A percentile compares a stretch with the other conserved stretches of the same genome.
These are phyloP conservation scores for Galaxias olidus DNA, from an alignment of 2,797 vertebrate species.

Conservation along the genomic window DNA sequence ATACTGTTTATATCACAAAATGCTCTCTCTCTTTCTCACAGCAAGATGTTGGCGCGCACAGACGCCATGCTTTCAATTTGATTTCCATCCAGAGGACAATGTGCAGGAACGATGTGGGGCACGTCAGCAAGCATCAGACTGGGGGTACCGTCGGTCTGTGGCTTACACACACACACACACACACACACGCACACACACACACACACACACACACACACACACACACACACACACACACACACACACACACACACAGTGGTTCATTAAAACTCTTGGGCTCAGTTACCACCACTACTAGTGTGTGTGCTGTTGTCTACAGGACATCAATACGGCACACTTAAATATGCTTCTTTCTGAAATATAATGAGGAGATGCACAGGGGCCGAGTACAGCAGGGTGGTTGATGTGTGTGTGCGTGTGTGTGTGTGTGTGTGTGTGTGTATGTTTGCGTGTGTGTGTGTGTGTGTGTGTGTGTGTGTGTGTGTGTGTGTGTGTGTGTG, in stretches of 20 bases:
- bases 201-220: slow-evolving; percentile 10
- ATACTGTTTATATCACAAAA: too few species aligned
- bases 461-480: slow-evolving; percentile 3
- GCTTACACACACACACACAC: neutral
- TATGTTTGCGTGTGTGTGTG: neutral
- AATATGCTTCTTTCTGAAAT: slow-evolving; percentile 16
- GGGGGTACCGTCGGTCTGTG: neutral
- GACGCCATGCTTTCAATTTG: neutral
- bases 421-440: slow-evolving; percentile 5
- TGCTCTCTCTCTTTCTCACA: too few species aligned
- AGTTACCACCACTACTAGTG: slow-evolving; percentile 32
- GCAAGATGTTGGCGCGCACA: too few species aligned
- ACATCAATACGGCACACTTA: slow-evolving; percentile 4
- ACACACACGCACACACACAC: slow-evolving; percentile 1
- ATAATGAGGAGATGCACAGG: slow-evolving; percentile 32
- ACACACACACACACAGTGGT: slow-evolving; percentile 16
- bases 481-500: slow-evolving; percentile 8
- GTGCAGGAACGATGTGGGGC: neutral
- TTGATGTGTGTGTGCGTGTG: slow-evolving; percentile 9
- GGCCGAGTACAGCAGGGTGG: neutral
- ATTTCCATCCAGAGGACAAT: neutral
- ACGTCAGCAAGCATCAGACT: neutral
- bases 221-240: slow-evolving; percentile 3
- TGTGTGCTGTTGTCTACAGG: neutral
- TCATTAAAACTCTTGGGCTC: slow-evolving; percentile 59